Percentiles rank a stretch among this genome's conserved stretches.
phyloP scores from a whole-genome alignment of 2,113 vertebrate species.

The Larimichthys polyactis region DNA sequence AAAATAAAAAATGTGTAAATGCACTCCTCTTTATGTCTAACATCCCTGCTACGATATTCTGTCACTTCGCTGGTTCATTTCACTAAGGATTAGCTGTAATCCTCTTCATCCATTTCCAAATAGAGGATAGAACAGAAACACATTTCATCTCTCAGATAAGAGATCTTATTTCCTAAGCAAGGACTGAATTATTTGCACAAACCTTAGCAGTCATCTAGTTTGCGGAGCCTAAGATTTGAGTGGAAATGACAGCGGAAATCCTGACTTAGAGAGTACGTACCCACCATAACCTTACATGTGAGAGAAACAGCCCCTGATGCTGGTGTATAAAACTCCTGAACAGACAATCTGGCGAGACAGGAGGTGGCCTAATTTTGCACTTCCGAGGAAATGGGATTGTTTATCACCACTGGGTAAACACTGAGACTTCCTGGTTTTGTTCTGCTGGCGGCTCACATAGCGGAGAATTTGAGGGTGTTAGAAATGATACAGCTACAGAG shows the following conservation, averaged over 20 bases:
- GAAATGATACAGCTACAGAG: constrained; percentile 39
- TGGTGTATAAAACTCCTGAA: constrained; percentile 22
- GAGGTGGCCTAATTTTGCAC: constrained; percentile 74
- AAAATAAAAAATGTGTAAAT: too few species aligned
- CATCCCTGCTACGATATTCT: neutral
- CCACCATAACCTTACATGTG: constrained; percentile 12
- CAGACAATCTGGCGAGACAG: constrained; percentile 64
- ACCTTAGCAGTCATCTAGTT: neutral
- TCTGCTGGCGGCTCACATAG: constrained; percentile 48
- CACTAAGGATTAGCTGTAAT: neutral
- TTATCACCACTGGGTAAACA: constrained; percentile 79
- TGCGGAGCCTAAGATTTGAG: neutral
- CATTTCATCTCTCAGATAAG: constrained; percentile 15
- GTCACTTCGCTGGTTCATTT: constrained; percentile 15
- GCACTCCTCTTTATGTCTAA: neutral
- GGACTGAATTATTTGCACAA: constrained; percentile 16
- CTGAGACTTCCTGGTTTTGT: constrained; percentile 84
- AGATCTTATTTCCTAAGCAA: constrained; percentile 16
- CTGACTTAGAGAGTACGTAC: constrained; percentile 22
- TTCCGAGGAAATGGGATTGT: constrained; percentile 76
- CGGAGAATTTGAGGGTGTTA: constrained; percentile 43
- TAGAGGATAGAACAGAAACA: neutral
- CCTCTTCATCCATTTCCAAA: constrained; percentile 25
- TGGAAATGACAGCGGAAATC: constrained; percentile 41
- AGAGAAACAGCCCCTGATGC: constrained; percentile 14